phyloP scores from a whole-genome alignment of 2,113 vertebrate genomes.

The Bufo bufo region DNA sequence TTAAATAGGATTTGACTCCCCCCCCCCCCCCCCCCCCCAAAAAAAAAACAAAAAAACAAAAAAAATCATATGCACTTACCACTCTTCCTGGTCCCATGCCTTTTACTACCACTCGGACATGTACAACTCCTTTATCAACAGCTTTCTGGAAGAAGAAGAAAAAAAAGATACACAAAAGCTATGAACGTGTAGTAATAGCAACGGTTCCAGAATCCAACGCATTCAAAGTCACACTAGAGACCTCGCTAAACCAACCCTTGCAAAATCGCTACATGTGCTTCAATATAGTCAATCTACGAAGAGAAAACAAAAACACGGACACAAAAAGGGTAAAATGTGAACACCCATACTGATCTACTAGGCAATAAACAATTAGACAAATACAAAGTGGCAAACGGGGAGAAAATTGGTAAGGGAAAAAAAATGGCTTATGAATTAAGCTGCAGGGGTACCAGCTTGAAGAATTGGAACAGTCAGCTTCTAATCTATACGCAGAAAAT shows the following conservation, averaged over 20 bases:
- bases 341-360: slow-evolving; percentile 26
- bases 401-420: slow-evolving; percentile 53
- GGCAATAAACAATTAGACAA: slow-evolving; percentile 53
- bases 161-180: background rate
- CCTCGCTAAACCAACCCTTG: background rate
- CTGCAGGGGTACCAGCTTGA: slow-evolving; percentile 48
- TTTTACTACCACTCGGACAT: slow-evolving; percentile 87
- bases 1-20: too few relatives aligned
- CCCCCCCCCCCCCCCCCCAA: too few relatives aligned
- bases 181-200: background rate
- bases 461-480: slow-evolving; percentile 45
- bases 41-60: background rate
- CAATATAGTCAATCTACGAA: background rate
- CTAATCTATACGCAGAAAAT: slow-evolving; percentile 54
- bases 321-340: slow-evolving; percentile 27
- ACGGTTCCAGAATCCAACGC: background rate
- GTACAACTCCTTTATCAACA: slow-evolving; percentile 78
- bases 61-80: slow-evolving; percentile 70
- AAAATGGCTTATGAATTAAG: slow-evolving; percentile 49
- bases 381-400: slow-evolving; percentile 49
- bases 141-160: slow-evolving; percentile 80
- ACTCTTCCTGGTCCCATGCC: slow-evolving; percentile 90
- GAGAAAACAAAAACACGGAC: background rate
- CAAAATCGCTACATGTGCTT: background rate
- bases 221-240: background rate